Percentiles rank a stretch among this genome's conserved stretches.
phyloP scores from a whole-genome alignment of 2,113 vertebrate genomes.

The Oncorhynchus nerka region DNA sequence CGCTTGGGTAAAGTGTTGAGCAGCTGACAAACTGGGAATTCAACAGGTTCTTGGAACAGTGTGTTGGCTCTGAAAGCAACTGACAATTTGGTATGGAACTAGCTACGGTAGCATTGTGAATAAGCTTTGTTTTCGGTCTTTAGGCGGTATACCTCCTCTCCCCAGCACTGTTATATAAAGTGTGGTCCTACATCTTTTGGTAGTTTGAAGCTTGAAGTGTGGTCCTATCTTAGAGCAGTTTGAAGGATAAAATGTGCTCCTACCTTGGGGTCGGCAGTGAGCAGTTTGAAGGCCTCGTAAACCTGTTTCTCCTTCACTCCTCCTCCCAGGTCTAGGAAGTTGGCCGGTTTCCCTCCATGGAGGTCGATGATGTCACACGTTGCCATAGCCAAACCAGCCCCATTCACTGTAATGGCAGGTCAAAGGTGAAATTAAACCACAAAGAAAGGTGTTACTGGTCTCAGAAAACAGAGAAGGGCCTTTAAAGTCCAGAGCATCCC shows the following conservation, averaged over 20 bases:
- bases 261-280: conserved; percentile 95
- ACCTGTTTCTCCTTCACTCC: conserved; percentile 97
- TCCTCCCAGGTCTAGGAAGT: conserved; percentile 96
- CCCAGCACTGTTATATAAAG: too few relatives aligned
- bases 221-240: too few relatives aligned
- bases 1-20: background rate
- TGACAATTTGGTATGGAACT: too few relatives aligned
- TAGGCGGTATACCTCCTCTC: too few relatives aligned
- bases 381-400: conserved; percentile 96
- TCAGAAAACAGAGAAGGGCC: background rate
- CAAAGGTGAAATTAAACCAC: background rate
- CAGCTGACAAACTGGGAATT: background rate
- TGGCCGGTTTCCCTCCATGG: conserved; percentile 94
- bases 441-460: background rate
- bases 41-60: background rate
- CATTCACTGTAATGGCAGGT: conserved; percentile 81
- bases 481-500: background rate
- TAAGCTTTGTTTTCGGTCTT: too few relatives aligned
- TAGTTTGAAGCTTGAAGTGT: too few relatives aligned
- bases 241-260: background rate
- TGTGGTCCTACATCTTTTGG: too few relatives aligned
- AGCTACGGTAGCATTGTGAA: too few relatives aligned
- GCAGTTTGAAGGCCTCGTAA: conserved; percentile 95
- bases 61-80: too few relatives aligned
- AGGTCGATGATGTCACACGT: conserved; percentile 97